phyloP scores from a whole-genome alignment of 2,113 vertebrate genomes.

The Terrapene triunguis region DNA sequence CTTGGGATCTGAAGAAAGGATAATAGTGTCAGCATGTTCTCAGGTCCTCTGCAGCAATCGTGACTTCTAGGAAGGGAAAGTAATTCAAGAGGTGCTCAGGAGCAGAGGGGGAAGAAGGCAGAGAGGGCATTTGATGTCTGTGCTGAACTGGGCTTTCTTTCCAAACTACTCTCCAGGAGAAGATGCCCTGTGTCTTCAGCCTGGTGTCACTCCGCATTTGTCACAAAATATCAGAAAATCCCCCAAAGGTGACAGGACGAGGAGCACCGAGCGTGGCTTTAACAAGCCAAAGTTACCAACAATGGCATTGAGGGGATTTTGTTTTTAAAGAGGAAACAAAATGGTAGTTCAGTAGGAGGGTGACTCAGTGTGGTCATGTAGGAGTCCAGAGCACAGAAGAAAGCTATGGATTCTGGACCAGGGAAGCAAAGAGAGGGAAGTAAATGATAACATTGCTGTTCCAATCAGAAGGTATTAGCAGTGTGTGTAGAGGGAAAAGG shows the following conservation, averaged over 20 bases:
- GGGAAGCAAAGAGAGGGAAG: fast-evolving
- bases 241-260: fast-evolving
- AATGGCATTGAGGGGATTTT: not conserved
- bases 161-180: not conserved
- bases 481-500: fast-evolving
- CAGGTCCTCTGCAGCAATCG: fast-evolving
- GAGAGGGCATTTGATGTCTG: not conserved
- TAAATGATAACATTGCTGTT: fast-evolving
- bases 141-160: not conserved
- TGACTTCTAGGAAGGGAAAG: fast-evolving
- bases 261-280: not conserved
- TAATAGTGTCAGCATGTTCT: not conserved
- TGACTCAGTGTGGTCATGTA: fast-evolving
- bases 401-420: not conserved
- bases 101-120: not conserved
- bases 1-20: not conserved
- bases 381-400: fast-evolving
- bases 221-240: no score
- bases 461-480: not conserved
- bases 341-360: fast-evolving
- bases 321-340: not conserved
- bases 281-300: not conserved
- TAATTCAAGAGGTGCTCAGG: fast-evolving
- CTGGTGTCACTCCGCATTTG: fast-evolving
- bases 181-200: not conserved